A percentile compares a stretch with the other conserved stretches of the same genome.
These are phyloP conservation scores for Leucania comma DNA, from an alignment of 2,888 invertebrate species.

Conservation along the genomic window DNA sequence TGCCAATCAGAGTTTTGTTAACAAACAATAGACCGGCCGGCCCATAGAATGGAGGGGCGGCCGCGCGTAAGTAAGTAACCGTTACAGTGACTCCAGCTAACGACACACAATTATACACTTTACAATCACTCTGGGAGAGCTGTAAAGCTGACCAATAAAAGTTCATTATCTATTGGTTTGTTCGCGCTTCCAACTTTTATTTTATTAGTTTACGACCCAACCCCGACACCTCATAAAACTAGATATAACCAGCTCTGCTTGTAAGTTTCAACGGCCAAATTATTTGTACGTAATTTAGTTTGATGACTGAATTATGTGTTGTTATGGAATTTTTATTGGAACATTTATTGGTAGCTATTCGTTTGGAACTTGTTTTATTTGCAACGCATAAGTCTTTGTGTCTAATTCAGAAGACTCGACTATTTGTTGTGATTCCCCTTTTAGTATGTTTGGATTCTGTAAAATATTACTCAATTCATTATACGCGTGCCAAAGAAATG, in stretches of 20 bases:
- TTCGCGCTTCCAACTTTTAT: conserved; percentile 88
- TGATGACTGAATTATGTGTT: conserved; percentile 69
- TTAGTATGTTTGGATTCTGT: conserved; percentile 53
- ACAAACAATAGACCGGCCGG: conserved; percentile 63
- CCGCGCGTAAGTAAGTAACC: conserved; percentile 47
- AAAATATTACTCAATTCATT: conserved; percentile 50
- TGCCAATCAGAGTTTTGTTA: conserved; percentile 71
- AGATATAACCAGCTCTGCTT: conserved; percentile 71
- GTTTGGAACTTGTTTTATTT: conserved; percentile 61
- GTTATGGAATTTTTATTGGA: conserved; percentile 69
- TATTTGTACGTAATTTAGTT: conserved; percentile 65
- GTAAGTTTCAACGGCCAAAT: conserved; percentile 65
- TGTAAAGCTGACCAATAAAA: conserved; percentile 91
- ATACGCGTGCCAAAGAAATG: conserved; percentile 36
- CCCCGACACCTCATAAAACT: conserved; percentile 79
- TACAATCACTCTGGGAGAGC: conserved; percentile 86
- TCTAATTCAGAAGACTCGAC: conserved; percentile 37
- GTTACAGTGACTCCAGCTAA: conserved; percentile 39
- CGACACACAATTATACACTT: conserved; percentile 71
- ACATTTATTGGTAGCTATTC: conserved; percentile 62
- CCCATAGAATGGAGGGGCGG: conserved; percentile 62
- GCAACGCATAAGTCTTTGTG: conserved; percentile 49
- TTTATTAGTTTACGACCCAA: conserved; percentile 87
- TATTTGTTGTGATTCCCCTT: conserved; percentile 60
- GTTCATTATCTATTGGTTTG: conserved; percentile 90